Evolutionary conservation across 1,140 invertebrate species (phyloP).

Genomic region (Watersipora subatra): DNA sequence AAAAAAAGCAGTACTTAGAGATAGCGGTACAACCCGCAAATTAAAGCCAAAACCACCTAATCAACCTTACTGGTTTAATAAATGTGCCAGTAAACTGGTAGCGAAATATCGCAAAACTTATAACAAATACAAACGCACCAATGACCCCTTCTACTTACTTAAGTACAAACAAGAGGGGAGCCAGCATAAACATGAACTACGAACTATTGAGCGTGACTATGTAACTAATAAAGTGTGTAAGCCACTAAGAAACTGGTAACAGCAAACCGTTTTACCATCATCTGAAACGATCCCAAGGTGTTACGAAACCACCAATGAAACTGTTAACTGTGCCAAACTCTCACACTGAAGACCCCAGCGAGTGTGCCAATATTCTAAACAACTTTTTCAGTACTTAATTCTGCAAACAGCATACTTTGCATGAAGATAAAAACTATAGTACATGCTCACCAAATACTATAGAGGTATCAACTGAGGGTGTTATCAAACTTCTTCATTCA

Average conservation of each 20-base stretch:
- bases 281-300: background rate
- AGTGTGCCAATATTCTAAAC: background rate
- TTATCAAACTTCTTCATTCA: background rate
- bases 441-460: background rate
- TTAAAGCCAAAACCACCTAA: background rate
- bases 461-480: background rate
- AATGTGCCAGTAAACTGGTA: background rate
- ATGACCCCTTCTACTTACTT: background rate
- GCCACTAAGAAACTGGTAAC: background rate
- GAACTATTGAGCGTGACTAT: background rate
- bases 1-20: background rate
- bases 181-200: background rate
- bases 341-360: background rate
- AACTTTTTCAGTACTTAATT: background rate
- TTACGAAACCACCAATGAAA: background rate
- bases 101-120: background rate
- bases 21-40: background rate
- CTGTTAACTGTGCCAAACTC: background rate
- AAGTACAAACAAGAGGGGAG: background rate
- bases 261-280: background rate
- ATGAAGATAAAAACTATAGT: background rate
- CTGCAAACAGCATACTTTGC: background rate
- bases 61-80: background rate
- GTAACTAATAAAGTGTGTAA: background rate
- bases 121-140: background rate